Base-by-base conservation (phyloP, 2,888 invertebrate genomes). In the Lycia hirtaria region DNA sequence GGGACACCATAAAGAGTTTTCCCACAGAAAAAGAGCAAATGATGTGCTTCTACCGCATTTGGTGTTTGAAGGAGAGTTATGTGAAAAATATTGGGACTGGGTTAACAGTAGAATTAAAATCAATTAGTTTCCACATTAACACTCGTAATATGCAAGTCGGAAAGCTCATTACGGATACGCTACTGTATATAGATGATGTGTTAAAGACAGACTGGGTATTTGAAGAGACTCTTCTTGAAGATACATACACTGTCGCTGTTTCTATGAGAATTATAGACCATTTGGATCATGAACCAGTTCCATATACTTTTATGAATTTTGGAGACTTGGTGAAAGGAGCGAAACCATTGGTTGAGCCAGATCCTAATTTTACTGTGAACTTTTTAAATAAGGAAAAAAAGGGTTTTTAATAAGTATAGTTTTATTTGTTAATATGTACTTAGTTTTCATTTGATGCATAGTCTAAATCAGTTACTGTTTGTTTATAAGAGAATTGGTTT, bases 1-100 rank as follows among this genome's bases (percentile, higher is more conserved):
- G 98, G 98, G 76, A 78, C 0, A 94, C 93, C 48, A 97, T 99
- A 64, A 92, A 84, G 51, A 87, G 88, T 32, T 89, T 87, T 58
- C 75, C 83, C 9, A 87, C 83, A 43, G 95, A 96, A 68, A 74
- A 76, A 17, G 93, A 95, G n/a, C 95, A 97, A 80, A 87, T 97
- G 28, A 92, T 92, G 12, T 95, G 95, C 75, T 99, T 98, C 85
- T 98, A 96, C 82, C 93, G 98, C 60, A 93, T 96, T 75, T 99
- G 99, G 98, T 96, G 97, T 71, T 90, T 99, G 44, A 99, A 99
- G 85, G 98, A 99, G 83, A 96, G 98, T 78, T 98, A 97, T 80
- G 96, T 97, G 0, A 99, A 99, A 88, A 98, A 98, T 63, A 93
- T 95, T 51, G 98, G 98, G 15, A 90, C 95, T 19, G 98, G 98